Percentiles rank a stretch among this genome's conserved stretches.
Conservation (phyloP, 2,888 invertebrate species). For the Caradrina kadenii region DNA sequence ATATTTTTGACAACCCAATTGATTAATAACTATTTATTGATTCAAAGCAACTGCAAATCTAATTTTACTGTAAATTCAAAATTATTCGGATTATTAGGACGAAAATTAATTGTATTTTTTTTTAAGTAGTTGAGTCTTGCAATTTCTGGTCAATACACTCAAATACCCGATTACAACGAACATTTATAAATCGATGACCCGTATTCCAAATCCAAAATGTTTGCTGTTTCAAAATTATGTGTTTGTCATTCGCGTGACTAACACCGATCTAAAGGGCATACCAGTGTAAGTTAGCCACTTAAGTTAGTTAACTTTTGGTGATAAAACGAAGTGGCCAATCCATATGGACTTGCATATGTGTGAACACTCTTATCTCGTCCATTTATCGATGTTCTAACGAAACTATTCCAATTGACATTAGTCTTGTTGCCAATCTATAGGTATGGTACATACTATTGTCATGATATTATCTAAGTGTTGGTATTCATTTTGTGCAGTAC, state of each 20-base stretch:
- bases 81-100: too few species aligned
- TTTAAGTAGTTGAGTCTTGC: too few species aligned
- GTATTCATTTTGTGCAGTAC: neutral
- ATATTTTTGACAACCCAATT: too few species aligned
- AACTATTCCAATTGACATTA: conserved; percentile 48
- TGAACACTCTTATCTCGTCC: conserved; percentile 25
- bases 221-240: conserved; percentile 5
- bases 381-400: conserved; percentile 26
- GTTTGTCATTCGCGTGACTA: conserved; percentile 49
- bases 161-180: neutral
- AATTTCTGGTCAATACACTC: too few species aligned
- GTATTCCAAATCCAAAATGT: neutral
- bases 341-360: conserved; percentile 49
- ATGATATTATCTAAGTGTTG: neutral
- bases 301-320: conserved; percentile 52
- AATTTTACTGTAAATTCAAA: too few species aligned
- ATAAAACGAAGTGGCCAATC: conserved; percentile 59
- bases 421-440: conserved; percentile 14
- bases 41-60: too few species aligned
- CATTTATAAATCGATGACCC: neutral
- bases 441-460: neutral
- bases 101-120: too few species aligned
- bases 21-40: too few species aligned
- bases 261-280: conserved; percentile 24
- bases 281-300: conserved; percentile 42